These are phyloP conservation scores for Stercorarius parasiticus DNA, from an alignment of 2,113 vertebrate species.

Conservation along the genomic window DNA sequence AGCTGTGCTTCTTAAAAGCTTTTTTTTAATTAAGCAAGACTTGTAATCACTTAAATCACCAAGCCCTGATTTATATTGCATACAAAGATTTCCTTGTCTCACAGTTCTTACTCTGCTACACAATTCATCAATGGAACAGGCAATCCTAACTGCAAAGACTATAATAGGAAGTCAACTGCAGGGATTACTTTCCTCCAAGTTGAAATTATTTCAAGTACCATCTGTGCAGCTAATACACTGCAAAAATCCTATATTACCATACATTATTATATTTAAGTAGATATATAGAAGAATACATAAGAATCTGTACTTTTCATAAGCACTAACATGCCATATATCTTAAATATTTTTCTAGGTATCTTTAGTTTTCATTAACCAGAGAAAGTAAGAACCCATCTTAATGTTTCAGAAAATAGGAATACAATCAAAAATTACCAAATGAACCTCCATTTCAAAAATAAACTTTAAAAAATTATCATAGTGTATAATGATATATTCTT, in stretches of 20 bases:
- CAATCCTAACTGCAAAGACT: neutral
- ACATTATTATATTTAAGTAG: neutral
- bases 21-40: neutral
- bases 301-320: neutral
- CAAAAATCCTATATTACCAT: neutral
- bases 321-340: neutral
- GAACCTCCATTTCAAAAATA: neutral
- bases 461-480: neutral
- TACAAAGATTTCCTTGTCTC: neutral
- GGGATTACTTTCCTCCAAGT: neutral
- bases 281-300: neutral
- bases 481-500: neutral
- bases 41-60: slow-evolving; percentile 1
- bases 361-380: neutral
- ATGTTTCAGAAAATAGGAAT: neutral
- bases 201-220: neutral
- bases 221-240: neutral
- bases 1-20: neutral
- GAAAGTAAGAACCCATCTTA: neutral
- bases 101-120: neutral
- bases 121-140: neutral
- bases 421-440: neutral
- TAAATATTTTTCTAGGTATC: neutral
- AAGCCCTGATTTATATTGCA: neutral
- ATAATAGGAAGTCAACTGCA: neutral